Percentiles rank a stretch among this genome's conserved stretches.
phyloP scores from a whole-genome alignment of 2,113 vertebrate species.

The Heteronetta atricapilla region DNA sequence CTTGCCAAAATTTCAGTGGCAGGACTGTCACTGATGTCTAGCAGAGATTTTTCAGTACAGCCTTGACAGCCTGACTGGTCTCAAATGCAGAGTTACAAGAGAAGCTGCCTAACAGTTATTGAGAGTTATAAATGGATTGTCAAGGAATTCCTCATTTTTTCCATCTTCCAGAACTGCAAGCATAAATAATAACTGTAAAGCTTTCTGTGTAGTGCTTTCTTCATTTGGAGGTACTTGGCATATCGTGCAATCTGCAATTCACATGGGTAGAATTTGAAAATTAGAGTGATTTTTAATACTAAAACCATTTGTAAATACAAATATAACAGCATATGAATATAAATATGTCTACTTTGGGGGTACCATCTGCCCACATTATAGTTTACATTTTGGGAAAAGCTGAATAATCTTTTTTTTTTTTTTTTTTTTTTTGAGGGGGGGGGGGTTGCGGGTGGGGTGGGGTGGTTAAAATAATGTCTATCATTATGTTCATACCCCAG shows the following conservation, averaged over 20 bases:
- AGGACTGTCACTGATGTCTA: not conserved
- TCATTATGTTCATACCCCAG: not conserved
- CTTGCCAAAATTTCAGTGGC: not conserved
- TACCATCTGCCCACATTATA: not conserved
- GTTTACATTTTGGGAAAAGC: not conserved
- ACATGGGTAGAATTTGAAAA: not conserved
- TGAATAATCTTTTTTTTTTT: not conserved
- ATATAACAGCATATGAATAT: conserved; percentile 17
- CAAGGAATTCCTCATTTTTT: conserved; percentile 16
- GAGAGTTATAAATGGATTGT: not conserved
- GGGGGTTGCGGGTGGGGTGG: fast-evolving
- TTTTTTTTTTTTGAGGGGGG: too few relatives aligned
- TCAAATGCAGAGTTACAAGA: not conserved
- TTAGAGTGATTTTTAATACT: not conserved
- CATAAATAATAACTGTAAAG: not conserved
- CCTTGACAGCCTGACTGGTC: not conserved
- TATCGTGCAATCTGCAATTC: not conserved
- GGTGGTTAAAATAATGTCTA: not conserved
- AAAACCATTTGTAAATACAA: not conserved
- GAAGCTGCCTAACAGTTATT: not conserved
- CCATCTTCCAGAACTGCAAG: not conserved
- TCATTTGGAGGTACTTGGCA: not conserved
- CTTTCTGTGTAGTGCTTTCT: not conserved
- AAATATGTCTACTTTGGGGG: not conserved
- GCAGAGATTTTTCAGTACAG: not conserved